phyloP scores from a whole-genome alignment of 2,888 invertebrate genomes.

The Euzetes globulus region DNA sequence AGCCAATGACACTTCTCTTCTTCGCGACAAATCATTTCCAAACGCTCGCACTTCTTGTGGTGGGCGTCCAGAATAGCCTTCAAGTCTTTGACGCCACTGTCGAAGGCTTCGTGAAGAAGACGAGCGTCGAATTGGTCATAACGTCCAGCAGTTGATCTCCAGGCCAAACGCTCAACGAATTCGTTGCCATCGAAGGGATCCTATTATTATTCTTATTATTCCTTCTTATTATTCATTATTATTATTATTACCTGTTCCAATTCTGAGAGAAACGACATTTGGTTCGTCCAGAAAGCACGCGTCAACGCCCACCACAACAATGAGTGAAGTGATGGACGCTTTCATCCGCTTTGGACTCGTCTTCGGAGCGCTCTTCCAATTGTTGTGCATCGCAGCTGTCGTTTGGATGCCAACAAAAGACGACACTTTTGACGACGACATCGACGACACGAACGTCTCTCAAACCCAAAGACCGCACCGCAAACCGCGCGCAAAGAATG shows the following conservation, averaged over 20 bases:
- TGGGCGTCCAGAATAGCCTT: constrained; percentile 66
- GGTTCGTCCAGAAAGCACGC: too few relatives aligned
- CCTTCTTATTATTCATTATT: too few relatives aligned
- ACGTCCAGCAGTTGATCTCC: constrained; percentile 72
- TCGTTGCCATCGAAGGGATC: constrained; percentile 95
- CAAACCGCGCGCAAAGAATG: not conserved
- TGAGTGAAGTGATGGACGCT: constrained; percentile 57
- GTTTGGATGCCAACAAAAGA: constrained; percentile 57
- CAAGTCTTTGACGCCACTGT: constrained; percentile 70
- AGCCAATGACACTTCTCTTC: constrained; percentile 76
- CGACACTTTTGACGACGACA: not conserved
- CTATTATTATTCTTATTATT: too few relatives aligned
- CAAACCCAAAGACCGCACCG: too few relatives aligned
- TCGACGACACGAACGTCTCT: not conserved
- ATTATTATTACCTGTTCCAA: constrained; percentile 37
- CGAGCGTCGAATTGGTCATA: constrained; percentile 71
- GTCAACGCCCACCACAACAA: constrained; percentile 1
- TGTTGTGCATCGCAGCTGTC: constrained; percentile 72
- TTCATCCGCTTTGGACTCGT: constrained; percentile 71
- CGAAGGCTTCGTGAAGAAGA: constrained; percentile 79
- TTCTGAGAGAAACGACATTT: constrained; percentile 29
- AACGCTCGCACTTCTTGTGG: constrained; percentile 71
- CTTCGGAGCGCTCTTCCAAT: constrained; percentile 77
- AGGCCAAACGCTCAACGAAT: constrained; percentile 92
- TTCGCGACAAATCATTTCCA: constrained; percentile 72